A percentile compares a stretch with the other conserved stretches of the same genome.
These are phyloP conservation scores for Microcebus jonahi DNA, from an alignment of 2,113 vertebrate genomes.

Conservation along the genomic window DNA sequence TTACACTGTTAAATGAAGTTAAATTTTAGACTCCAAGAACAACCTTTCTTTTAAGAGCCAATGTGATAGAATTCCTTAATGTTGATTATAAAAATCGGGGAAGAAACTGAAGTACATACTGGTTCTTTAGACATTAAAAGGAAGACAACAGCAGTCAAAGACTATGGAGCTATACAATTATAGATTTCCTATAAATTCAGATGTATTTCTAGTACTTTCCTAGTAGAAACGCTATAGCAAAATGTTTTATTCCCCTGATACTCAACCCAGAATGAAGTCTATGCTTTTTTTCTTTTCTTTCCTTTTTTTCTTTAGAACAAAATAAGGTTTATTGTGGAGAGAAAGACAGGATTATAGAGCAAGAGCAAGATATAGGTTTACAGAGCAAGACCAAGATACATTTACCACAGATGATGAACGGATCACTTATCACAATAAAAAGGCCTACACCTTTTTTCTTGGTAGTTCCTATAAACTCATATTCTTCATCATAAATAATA, in stretches of 20 bases:
- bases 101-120: not conserved
- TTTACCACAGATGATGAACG: no score
- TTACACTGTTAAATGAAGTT: not conserved
- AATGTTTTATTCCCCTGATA: not conserved
- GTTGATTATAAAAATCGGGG: not conserved
- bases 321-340: no score
- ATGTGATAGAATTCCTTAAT: not conserved
- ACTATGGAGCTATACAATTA: not conserved
- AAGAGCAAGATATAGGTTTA: no score
- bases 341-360: no score
- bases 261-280: not conserved
- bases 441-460: not conserved
- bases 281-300: not conserved
- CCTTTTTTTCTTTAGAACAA: no score
- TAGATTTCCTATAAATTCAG: not conserved
- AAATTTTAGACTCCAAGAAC: not conserved
- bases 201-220: not conserved
- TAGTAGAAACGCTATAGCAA: not conserved
- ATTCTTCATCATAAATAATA: not conserved
- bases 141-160: not conserved
- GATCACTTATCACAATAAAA: not conserved
- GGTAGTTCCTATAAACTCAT: not conserved
- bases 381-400: no score
- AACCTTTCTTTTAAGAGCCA: not conserved
- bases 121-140: not conserved